Base-by-base conservation (phyloP, 2,888 invertebrate genomes). In the Xestia xanthographa region DNA sequence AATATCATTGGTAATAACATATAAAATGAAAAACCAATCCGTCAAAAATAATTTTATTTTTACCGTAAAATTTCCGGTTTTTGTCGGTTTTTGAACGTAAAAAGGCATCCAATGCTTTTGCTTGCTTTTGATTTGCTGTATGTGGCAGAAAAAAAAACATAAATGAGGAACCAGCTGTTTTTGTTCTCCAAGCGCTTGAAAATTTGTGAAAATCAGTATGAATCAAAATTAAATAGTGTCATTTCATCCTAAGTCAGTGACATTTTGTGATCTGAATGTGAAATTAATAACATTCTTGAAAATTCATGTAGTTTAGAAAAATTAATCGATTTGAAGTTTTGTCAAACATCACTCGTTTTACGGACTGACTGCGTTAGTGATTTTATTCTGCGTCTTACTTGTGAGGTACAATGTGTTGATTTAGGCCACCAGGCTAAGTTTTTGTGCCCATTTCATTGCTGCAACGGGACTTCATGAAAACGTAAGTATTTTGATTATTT, bases 211-310 rank as follows among this genome's bases (percentile, higher is more conserved):
- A 93, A 93, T 94, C 92, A 93, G 87, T 92, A 93, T 94, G 94
- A 92, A 93, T 95, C 96, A 94, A 96, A 96, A 96, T 96, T 96
- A 92, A 93, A 92, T 90, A 94, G 96, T 96, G 95, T 93, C 90
- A 92, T 92, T 93, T 91, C 88, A 90, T 91, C 88, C 88, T 80
- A 86, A 89, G 90, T 89, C 89, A 88, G 92, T 95, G 94, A 92
- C 91, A 92, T 93, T 94, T 93, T 90, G 91, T 93, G 91, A 90
- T 92, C 90, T 91, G 86, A 90, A 90, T 89, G 92, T 92, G 91
- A 86, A 89, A 90, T 69, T 91, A 88, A 66, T 85, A 90, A 85
- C 84, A 87, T 91, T 90, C 87, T 90, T 87, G 77, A 83, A 94
- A 95, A 93, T 94, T 95, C 81, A 90, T 90, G 79, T 86, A 79